A percentile compares a stretch with the other conserved stretches of the same genome.
Evolutionary conservation across 2,113 vertebrate species (phyloP).

Genomic region (Chionis minor): DNA sequence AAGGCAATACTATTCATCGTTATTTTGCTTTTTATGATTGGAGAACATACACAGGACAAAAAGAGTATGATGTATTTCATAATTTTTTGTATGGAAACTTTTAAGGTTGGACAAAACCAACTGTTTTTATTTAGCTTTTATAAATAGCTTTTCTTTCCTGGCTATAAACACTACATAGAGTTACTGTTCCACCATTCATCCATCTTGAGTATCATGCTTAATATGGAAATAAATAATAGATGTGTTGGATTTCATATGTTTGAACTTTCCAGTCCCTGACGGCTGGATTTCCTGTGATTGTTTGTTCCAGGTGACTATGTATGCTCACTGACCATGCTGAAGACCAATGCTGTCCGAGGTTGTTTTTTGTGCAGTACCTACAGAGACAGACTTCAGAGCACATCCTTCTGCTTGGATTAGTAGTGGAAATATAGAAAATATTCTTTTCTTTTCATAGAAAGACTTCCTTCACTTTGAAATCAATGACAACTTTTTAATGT

Average conservation of each 20-base stretch:
- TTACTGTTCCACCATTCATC: background rate
- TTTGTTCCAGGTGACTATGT: background rate
- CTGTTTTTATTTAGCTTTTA: background rate
- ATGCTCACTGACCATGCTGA: background rate
- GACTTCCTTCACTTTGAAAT: background rate
- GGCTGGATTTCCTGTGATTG: conserved; percentile 26
- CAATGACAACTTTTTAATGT: background rate
- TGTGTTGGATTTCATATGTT: background rate
- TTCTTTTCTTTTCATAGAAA: background rate
- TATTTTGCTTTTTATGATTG: background rate
- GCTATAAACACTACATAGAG: background rate
- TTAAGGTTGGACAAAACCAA: background rate
- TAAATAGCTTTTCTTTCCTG: conserved; percentile 40
- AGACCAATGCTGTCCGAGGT: background rate
- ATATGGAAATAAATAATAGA: background rate
- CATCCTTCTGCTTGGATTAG: background rate
- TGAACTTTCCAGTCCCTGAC: background rate
- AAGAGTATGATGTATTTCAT: background rate
- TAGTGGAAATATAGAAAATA: background rate
- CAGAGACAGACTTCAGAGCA: background rate
- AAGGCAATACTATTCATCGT: background rate
- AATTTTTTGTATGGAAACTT: background rate
- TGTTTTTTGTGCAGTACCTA: background rate
- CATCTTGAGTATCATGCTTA: background rate
- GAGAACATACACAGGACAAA: background rate